phyloP scores from a whole-genome alignment of 2,888 invertebrate species.

The Sphaerophoria taeniata region DNA sequence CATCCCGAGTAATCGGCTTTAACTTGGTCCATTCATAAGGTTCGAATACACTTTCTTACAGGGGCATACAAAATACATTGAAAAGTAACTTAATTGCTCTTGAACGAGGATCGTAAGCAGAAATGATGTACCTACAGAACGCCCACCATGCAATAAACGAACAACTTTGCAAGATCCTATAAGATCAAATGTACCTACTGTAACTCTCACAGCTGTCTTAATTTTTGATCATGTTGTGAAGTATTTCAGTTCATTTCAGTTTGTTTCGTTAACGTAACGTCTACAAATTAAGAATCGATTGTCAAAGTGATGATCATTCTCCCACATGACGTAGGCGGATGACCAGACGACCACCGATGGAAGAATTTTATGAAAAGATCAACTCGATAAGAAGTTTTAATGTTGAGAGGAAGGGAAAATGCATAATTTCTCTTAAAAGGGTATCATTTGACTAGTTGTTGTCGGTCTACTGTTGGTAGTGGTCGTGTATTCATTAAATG shows the following conservation, averaged over 20 bases:
- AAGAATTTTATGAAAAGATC: not conserved
- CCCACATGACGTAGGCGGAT: constrained; percentile 37
- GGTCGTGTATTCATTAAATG: constrained; percentile 43
- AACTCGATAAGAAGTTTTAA: no score
- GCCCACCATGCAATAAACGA: no score
- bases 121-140: no score
- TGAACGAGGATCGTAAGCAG: no score
- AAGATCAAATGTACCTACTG: no score
- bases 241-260: constrained; percentile 21
- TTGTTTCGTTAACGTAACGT: constrained; percentile 8
- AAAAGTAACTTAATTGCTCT: no score
- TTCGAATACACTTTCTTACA: no score
- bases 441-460: constrained; percentile 38
- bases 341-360: no score
- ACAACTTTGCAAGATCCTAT: no score
- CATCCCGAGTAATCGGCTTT: no score
- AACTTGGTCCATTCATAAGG: no score
- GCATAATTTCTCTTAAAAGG: constrained; percentile 48
- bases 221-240: constrained; percentile 29
- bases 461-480: constrained; percentile 27
- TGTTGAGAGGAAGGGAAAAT: constrained; percentile 4
- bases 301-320: constrained; percentile 40
- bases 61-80: no score
- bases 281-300: not conserved
- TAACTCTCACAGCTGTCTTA: constrained; percentile 43